Evolutionary conservation across 2,113 vertebrate species (phyloP).

Genomic region (Heterotis niloticus): DNA sequence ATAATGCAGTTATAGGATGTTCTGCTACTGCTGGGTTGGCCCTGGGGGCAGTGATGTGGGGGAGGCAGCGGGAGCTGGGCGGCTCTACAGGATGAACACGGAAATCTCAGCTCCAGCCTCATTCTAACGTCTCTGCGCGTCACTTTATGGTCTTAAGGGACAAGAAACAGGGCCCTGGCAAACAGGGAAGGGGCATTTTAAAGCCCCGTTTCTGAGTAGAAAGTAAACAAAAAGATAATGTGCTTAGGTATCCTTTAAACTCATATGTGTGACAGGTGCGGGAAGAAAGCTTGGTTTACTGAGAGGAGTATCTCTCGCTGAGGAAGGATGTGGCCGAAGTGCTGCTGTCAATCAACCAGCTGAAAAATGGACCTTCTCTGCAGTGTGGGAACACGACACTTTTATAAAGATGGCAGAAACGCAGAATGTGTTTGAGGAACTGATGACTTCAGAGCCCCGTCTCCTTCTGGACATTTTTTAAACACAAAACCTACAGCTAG

Average conservation of each 20-base stretch:
- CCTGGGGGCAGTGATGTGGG: background rate
- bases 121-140: background rate
- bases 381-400: background rate
- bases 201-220: background rate
- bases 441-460: no score
- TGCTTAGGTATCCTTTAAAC: background rate
- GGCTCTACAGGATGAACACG: background rate
- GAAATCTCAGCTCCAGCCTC: background rate
- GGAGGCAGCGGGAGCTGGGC: background rate
- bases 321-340: background rate
- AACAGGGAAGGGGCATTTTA: slow-evolving; percentile 2
- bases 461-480: no score
- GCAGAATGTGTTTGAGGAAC: background rate
- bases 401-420: background rate
- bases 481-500: no score
- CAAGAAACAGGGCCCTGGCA: no score
- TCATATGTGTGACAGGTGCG: background rate
- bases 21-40: background rate
- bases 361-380: background rate
- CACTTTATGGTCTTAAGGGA: no score
- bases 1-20: slow-evolving; percentile 17
- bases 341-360: background rate
- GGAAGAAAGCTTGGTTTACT: background rate
- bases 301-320: background rate
- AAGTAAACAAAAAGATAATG: no score